Evolutionary conservation across 2,113 vertebrate species (phyloP).

Genomic region (Microtus richardsoni): DNA sequence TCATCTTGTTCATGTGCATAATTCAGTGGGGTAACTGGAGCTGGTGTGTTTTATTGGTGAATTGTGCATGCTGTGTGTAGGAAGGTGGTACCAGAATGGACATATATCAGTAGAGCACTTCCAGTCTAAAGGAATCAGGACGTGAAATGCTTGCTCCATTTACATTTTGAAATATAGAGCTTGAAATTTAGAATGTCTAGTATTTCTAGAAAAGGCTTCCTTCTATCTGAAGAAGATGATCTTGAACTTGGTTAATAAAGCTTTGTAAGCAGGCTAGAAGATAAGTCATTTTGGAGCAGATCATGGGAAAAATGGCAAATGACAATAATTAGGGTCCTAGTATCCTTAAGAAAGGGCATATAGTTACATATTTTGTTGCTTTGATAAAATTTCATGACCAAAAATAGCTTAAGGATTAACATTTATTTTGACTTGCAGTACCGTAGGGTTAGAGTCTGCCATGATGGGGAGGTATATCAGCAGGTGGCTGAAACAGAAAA

Average conservation of each 20-base stretch:
- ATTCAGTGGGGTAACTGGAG: not conserved
- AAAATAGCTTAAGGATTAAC: not conserved
- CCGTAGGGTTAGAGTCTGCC: not conserved
- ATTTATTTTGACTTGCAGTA: not conserved
- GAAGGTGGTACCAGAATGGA: not conserved
- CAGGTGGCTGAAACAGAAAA: not conserved
- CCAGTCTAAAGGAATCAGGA: conserved; percentile 22
- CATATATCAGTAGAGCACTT: not conserved
- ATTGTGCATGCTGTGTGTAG: not conserved
- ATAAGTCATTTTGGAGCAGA: not conserved
- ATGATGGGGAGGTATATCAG: not conserved
- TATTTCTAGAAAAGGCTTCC: not conserved
- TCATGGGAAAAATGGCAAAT: not conserved
- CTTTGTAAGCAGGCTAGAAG: not conserved
- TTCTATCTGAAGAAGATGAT: not conserved
- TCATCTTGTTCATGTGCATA: not conserved
- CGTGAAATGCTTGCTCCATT: not conserved
- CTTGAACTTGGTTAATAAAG: not conserved
- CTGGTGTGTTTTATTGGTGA: not conserved
- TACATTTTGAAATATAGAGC: conserved; percentile 3
- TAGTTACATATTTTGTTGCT: not conserved
- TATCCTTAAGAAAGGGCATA: not conserved
- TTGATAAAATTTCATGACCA: not conserved
- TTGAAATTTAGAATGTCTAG: not conserved
- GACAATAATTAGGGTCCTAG: not conserved